Evolutionary conservation across 2,797 vertebrate species (phyloP).

Genomic region (Hafferia zeledoni): DNA sequence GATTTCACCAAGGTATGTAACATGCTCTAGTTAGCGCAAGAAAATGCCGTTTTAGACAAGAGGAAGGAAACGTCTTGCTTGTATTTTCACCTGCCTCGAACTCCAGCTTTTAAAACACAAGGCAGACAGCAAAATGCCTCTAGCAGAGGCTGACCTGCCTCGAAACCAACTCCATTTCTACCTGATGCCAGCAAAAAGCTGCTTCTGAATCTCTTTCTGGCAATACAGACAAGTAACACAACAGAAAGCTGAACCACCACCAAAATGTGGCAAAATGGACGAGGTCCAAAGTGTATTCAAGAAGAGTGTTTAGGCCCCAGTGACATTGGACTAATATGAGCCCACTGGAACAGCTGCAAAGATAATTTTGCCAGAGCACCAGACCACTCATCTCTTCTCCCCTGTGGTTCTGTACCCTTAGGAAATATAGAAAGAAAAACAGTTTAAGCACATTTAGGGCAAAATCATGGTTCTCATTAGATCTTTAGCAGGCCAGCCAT

Average conservation of each 20-base stretch:
- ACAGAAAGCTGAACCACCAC: neutral
- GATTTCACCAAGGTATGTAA: neutral
- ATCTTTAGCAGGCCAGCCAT: neutral
- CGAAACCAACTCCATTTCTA: neutral
- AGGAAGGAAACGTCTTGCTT: neutral
- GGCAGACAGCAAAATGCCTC: neutral
- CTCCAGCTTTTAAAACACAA: neutral
- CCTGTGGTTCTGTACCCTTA: neutral
- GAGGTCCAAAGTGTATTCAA: accelerated
- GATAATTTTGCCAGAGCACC: neutral
- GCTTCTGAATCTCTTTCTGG: neutral
- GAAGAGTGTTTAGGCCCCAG: neutral
- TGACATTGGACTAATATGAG: neutral
- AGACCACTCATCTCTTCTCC: neutral
- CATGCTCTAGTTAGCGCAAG: neutral
- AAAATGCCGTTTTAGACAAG: neutral
- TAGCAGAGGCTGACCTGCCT: neutral
- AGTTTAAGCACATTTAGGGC: neutral
- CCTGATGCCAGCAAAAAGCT: neutral
- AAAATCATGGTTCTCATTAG: neutral
- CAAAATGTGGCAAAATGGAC: neutral
- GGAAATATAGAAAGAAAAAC: neutral
- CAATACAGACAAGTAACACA: neutral
- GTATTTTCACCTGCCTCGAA: neutral
- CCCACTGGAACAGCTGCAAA: neutral